Evolutionary conservation across 2,888 invertebrate species (phyloP).

Genomic region (Papilio elwesi): DNA sequence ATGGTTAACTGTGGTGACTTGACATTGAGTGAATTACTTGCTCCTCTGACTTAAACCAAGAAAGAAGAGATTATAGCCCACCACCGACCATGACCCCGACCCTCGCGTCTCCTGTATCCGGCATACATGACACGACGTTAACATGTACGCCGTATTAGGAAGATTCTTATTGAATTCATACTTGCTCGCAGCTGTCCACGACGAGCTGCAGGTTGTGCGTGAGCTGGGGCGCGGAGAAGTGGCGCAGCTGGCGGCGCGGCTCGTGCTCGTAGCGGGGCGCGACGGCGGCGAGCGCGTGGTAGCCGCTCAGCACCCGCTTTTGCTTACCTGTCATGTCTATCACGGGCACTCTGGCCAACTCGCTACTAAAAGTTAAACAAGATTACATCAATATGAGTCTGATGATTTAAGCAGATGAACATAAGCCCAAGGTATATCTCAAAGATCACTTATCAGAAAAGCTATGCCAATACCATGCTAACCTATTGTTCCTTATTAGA

Average conservation of each 20-base stretch:
- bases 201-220: constrained; percentile 95
- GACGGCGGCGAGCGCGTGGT: constrained; percentile 93
- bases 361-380: constrained; percentile 67
- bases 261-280: constrained; percentile 87
- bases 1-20: too few species aligned
- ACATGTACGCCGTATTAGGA: too few species aligned
- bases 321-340: constrained; percentile 99
- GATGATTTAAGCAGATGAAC: background rate
- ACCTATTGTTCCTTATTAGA: too few species aligned
- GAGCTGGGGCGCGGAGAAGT: constrained; percentile 94
- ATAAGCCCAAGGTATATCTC: too few species aligned
- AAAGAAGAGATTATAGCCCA: too few species aligned
- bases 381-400: background rate
- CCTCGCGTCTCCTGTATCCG: background rate
- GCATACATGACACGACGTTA: background rate
- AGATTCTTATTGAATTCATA: constrained; percentile 49
- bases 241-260: constrained; percentile 84
- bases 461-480: too few species aligned
- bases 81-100: too few species aligned
- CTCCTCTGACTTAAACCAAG: too few species aligned
- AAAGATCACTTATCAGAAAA: too few species aligned
- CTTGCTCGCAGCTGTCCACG: constrained; percentile 96
- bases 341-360: constrained; percentile 95
- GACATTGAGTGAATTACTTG: too few species aligned
- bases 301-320: constrained; percentile 95